Evolutionary conservation across 2,113 vertebrate genomes (phyloP).

Genomic region (Mus musculus): GRCm39 chr10:9250501-9251000

Average conservation of each 20-base stretch:
- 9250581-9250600: neutral
- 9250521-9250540: too few species aligned
- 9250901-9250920: neutral
- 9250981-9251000: neutral
- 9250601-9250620: neutral
- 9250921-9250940: neutral
- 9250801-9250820: rapidly evolving
- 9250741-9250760: neutral
- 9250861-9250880: neutral
- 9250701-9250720: neutral
- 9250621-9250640: neutral
- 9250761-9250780: neutral
- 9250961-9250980: neutral
- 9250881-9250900: neutral
- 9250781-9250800: neutral
- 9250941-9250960: neutral
- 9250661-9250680: too few species aligned
- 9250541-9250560: neutral
- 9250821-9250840: neutral
- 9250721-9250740: neutral
- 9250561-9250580: neutral
- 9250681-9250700: neutral
- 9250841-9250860: neutral
- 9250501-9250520: neutral
- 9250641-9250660: neutral